phyloP scores from a whole-genome alignment of 2,113 vertebrate genomes.

The Cynocephalus volans region DNA sequence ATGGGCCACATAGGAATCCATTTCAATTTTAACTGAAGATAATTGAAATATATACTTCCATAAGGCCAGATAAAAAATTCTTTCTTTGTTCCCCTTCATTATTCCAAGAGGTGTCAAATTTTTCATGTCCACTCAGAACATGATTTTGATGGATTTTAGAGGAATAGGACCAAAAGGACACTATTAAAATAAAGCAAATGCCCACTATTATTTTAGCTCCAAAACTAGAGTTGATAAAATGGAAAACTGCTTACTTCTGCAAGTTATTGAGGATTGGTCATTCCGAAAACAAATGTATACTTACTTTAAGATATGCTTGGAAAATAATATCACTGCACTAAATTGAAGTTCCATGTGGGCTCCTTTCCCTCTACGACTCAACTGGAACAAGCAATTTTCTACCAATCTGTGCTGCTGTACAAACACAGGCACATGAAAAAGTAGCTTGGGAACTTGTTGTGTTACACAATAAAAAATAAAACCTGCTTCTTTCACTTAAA shows the following conservation, averaged over 20 bases:
- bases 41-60: conserved; percentile 5
- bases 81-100: conserved; percentile 52
- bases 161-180: conserved; percentile 31
- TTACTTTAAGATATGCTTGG: conserved; percentile 42
- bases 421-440: conserved; percentile 28
- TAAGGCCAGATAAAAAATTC: not conserved
- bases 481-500: conserved; percentile 69
- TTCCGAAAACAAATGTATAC: conserved; percentile 67
- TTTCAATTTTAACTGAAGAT: conserved; percentile 61
- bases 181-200: conserved; percentile 49
- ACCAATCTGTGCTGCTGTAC: not conserved
- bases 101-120: conserved; percentile 21
- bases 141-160: not conserved
- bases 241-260: conserved; percentile 34
- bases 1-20: conserved; percentile 19
- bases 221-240: conserved; percentile 33
- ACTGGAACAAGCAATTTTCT: conserved; percentile 61
- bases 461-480: conserved; percentile 54
- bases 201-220: conserved; percentile 6
- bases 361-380: conserved; percentile 25
- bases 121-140: not conserved
- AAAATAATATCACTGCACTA: conserved; percentile 68
- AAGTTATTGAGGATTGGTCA: conserved; percentile 42
- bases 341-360: conserved; percentile 31
- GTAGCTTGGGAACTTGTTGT: not conserved